These are phyloP conservation scores for Rhincodon typus DNA, from an alignment of 2,797 vertebrate species.

Conservation along the genomic window DNA sequence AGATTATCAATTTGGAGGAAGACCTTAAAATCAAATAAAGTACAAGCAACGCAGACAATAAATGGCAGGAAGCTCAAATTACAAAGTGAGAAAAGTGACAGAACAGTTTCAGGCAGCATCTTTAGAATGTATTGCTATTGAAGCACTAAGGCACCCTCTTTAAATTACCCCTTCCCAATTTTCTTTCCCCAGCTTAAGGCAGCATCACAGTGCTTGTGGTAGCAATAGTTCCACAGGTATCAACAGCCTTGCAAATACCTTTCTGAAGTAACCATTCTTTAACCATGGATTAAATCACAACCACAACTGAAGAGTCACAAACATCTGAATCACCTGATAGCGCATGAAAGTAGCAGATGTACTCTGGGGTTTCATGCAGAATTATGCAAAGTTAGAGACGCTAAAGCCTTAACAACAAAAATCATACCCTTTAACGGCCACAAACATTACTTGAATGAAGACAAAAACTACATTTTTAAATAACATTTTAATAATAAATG, in stretches of 20 bases:
- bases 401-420: neutral
- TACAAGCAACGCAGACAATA: neutral
- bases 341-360: neutral
- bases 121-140: neutral
- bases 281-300: neutral
- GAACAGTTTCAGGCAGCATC: neutral
- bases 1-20: neutral
- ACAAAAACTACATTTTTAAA: neutral
- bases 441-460: slow-evolving; percentile 27
- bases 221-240: neutral
- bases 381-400: neutral
- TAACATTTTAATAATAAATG: neutral
- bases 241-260: neutral
- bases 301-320: neutral
- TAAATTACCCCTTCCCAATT: neutral
- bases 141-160: neutral
- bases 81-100: no score
- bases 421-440: neutral
- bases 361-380: neutral
- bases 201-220: neutral
- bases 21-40: neutral
- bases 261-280: neutral
- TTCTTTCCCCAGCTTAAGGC: neutral
- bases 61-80: neutral
- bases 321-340: neutral